Base-by-base conservation (phyloP, 1,140 invertebrate genomes). In the Pteromalus puparum region DNA sequence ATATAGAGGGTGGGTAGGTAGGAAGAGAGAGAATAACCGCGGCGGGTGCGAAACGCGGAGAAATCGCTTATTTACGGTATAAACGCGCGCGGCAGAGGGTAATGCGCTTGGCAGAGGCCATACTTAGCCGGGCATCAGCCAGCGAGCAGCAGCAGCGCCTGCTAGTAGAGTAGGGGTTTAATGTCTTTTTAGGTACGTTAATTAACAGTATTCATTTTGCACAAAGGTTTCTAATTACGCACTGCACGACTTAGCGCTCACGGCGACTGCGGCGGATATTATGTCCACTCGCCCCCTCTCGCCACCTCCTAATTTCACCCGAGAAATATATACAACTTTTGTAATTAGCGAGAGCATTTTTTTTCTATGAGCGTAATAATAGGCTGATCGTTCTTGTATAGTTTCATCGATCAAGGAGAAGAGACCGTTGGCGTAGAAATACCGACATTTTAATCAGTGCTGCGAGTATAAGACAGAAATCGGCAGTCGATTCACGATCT, bases 171-270 rank as follows among this genome's bases (percentile, higher is more conserved):
- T 18, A 30, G 76, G 38, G 90, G 90, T 91, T 92, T 93, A 93
- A 94, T 93, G 92, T 94, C 93, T 94, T 94, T 93, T 93, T 90
- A 91, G 93, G 90, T 91, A 93, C 92, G 90, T 93, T 94, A 94
- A 94, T 94, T 94, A 93, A 93, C 92, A 92, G 93, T 93, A 94
- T 94, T 94, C 93, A 94, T 94, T 94, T 93, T 93, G 92, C 92
- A 94, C 93, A 94, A 94, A 94, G 93, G 93, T 93, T 94, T 94
- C 93, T 94, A 94, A 94, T 94, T 94, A 94, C 93, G 93, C 90
- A 91, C 90, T 92, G 89, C 90, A 91, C 90, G 91, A 92, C 92
- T 92, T 93, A 92, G 90, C 90, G 89, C 87, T 73, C 88, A 83
- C 86, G 85, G 76, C 72, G 21, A 53, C 75, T 34, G 83, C 86